Conservation (phyloP, 2,797 vertebrate genomes). For the Prionace glauca region DNA sequence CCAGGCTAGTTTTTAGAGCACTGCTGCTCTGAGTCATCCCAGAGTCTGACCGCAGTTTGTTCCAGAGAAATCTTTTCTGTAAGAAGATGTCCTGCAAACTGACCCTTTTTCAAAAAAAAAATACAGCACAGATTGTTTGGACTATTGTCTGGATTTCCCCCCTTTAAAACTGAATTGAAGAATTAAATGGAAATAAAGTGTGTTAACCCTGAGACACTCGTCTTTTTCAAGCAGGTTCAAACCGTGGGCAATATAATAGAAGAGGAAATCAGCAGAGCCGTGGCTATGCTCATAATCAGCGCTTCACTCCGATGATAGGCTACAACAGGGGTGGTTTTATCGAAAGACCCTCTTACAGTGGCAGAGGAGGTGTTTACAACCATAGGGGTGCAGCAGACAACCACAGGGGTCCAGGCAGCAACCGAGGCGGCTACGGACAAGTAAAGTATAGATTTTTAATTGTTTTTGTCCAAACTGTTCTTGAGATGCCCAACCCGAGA, state of each 20-base stretch:
- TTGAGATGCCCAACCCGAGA: background rate
- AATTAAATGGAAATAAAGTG: background rate
- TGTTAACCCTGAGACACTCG: background rate
- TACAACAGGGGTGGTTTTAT: constrained; percentile 29
- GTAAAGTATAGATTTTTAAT: background rate
- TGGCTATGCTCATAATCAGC: constrained; percentile 21
- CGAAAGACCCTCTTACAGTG: constrained; percentile 17
- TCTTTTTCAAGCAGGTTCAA: constrained; percentile 1
- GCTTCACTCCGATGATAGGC: background rate
- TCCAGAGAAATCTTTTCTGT: background rate
- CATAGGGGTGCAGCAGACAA: constrained; percentile 23
- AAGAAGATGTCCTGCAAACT: background rate
- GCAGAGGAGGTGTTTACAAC: constrained; percentile 21
- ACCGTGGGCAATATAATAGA: constrained; percentile 36
- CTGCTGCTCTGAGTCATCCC: background rate
- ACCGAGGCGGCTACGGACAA: constrained; percentile 32
- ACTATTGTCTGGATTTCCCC: background rate
- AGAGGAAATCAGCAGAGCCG: constrained; percentile 13
- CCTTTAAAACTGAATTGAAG: background rate
- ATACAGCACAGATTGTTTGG: background rate
- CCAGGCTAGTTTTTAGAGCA: background rate
- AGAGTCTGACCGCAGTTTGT: background rate
- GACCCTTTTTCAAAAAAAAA: background rate
- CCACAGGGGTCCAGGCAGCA: constrained; percentile 9
- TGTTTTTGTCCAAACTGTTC: background rate